Percentiles rank a stretch among this genome's conserved stretches.
Conservation (phyloP, 2,113 vertebrate species). For the Chitala chitala region DNA sequence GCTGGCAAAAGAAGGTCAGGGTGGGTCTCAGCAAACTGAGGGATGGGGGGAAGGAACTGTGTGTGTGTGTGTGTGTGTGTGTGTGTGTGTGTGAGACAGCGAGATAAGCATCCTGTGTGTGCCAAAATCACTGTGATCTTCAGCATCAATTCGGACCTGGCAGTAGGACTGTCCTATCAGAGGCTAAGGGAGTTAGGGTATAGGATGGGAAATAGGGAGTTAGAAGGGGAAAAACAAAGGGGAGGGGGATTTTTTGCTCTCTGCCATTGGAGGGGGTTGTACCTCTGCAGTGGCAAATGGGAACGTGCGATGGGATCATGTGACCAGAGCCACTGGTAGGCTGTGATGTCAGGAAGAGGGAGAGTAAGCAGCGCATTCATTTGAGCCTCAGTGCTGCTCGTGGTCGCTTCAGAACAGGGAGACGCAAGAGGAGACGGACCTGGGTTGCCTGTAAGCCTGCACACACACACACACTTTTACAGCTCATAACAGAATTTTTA, state of each 20-base stretch:
- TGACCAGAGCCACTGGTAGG: constrained; percentile 36
- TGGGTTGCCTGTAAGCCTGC: background rate
- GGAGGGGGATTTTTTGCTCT: background rate
- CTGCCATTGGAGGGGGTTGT: constrained; percentile 45
- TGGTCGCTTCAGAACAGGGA: constrained; percentile 55
- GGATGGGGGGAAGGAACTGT: no score
- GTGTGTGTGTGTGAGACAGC: constrained; percentile 6
- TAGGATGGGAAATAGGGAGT: background rate
- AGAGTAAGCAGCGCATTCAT: constrained; percentile 54
- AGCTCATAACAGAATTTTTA: background rate
- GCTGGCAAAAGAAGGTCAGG: background rate
- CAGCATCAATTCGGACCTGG: background rate
- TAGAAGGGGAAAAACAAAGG: background rate
- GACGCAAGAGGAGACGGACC: constrained; percentile 33
- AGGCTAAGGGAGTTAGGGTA: background rate
- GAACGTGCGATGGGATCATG: constrained; percentile 50
- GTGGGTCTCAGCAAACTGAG: no score
- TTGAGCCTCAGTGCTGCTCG: constrained; percentile 56
- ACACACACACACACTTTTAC: constrained; percentile 17
- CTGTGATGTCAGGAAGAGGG: constrained; percentile 57
- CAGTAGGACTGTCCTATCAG: background rate
- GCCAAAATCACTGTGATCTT: background rate
- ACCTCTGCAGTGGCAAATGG: constrained; percentile 53
- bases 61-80: constrained; percentile 7
- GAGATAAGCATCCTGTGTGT: constrained; percentile 19